phyloP scores from a whole-genome alignment of 2,797 vertebrate genomes.

The Bovichtus variegatus region DNA sequence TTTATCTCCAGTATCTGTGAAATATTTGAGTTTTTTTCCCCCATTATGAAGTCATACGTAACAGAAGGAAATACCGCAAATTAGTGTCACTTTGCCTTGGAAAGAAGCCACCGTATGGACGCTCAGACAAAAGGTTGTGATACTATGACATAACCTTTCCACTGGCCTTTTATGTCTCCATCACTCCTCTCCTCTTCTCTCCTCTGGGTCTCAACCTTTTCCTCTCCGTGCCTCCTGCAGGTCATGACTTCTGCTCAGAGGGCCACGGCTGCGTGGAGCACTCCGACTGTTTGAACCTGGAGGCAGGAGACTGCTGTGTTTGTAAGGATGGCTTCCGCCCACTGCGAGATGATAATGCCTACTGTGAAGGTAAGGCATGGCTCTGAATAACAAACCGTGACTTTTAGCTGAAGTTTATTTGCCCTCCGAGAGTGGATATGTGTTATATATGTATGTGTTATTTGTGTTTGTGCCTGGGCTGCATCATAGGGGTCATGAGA shows the following conservation, averaged over 20 bases:
- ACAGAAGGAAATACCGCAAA: background rate
- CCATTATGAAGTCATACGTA: background rate
- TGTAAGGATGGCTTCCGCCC: conserved; percentile 95
- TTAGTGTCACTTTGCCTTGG: background rate
- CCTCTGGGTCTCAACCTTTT: conserved; percentile 56
- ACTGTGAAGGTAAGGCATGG: conserved; percentile 92
- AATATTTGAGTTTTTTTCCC: background rate
- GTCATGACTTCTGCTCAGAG: conserved; percentile 96
- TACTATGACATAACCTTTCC: conserved; percentile 31
- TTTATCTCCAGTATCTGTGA: background rate
- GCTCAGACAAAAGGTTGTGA: conserved; percentile 12
- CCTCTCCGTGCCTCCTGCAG: conserved; percentile 73
- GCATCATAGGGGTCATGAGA: conserved; percentile 15
- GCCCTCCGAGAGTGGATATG: background rate
- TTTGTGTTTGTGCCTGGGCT: background rate
- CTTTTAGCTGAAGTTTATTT: conserved; percentile 36
- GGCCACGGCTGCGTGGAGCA: conserved; percentile 92
- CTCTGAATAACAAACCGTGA: conserved; percentile 37
- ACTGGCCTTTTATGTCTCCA: conserved; percentile 12
- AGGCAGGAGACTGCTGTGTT: conserved; percentile 92
- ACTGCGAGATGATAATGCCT: conserved; percentile 94
- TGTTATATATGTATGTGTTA: too few species aligned
- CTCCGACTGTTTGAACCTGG: conserved; percentile 94
- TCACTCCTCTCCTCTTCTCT: conserved; percentile 27
- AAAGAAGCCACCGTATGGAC: background rate